Evolutionary conservation across 1,140 invertebrate species (phyloP).

Genomic region (Leptestheria dahalacensis): DNA sequence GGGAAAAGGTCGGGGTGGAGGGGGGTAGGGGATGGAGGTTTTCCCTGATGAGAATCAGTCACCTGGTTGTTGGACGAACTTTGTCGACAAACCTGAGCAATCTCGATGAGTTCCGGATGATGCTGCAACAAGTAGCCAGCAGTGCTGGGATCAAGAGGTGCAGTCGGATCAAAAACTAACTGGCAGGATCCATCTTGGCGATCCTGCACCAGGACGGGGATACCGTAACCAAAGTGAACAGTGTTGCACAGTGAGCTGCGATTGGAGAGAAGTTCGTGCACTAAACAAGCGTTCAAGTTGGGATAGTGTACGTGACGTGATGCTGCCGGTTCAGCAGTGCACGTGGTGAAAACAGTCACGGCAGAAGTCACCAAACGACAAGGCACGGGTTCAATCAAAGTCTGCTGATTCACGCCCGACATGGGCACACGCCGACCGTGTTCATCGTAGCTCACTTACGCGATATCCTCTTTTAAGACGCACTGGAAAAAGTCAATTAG

Average conservation of each 20-base stretch:
- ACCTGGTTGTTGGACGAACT: constrained; percentile 27
- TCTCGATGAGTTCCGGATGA: constrained; percentile 23
- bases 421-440: not conserved
- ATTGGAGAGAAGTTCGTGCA: constrained; percentile 26
- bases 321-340: constrained; percentile 31
- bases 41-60: constrained; percentile 16
- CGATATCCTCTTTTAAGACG: no score
- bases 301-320: constrained; percentile 36
- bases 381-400: not conserved
- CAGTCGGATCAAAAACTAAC: constrained; percentile 23
- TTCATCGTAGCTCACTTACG: no score
- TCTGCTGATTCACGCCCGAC: not conserved
- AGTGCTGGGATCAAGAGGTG: constrained; percentile 20
- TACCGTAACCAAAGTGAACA: constrained; percentile 41
- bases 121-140: constrained; percentile 25
- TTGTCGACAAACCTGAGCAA: constrained; percentile 1
- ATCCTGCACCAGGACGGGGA: constrained; percentile 32
- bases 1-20: constrained; percentile 11
- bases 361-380: not conserved
- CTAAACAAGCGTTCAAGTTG: constrained; percentile 31
- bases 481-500: no score
- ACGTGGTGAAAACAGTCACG: constrained; percentile 15
- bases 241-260: constrained; percentile 29
- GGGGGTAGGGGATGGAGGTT: constrained; percentile 18
- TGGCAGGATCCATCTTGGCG: constrained; percentile 24